These are phyloP conservation scores for Rhegmatorhina hoffmannsi DNA, from an alignment of 2,113 vertebrate genomes.

Conservation along the genomic window DNA sequence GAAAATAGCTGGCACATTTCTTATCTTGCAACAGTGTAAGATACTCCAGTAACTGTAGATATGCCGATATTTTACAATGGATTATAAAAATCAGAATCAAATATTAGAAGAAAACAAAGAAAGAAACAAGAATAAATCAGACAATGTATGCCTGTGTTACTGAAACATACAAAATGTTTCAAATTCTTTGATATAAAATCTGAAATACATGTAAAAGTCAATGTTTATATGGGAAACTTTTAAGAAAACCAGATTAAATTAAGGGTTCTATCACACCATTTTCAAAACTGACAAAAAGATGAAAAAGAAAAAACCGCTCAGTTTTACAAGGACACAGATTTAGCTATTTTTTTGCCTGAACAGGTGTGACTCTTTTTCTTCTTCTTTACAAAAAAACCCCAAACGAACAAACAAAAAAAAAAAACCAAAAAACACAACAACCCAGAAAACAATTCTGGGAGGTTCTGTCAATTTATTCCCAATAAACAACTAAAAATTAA, in stretches of 20 bases:
- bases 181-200: not conserved
- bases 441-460: not conserved
- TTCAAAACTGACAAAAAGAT: not conserved
- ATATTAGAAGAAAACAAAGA: not conserved
- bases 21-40: not conserved
- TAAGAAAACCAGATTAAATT: not conserved
- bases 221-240: not conserved
- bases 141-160: not conserved
- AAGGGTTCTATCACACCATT: not conserved
- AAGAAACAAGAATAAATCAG: not conserved
- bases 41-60: not conserved
- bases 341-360: not conserved
- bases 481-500: conserved; percentile 32
- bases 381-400: not conserved
- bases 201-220: not conserved
- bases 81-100: not conserved
- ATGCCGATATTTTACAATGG: not conserved
- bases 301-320: not conserved
- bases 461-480: not conserved
- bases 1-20: not conserved
- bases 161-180: not conserved
- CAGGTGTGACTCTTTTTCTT: not conserved
- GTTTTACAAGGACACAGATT: not conserved
- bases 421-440: not conserved
- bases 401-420: not conserved